These are phyloP conservation scores for Musca domestica DNA, from an alignment of 1,140 invertebrate species.

Conservation along the genomic window DNA sequence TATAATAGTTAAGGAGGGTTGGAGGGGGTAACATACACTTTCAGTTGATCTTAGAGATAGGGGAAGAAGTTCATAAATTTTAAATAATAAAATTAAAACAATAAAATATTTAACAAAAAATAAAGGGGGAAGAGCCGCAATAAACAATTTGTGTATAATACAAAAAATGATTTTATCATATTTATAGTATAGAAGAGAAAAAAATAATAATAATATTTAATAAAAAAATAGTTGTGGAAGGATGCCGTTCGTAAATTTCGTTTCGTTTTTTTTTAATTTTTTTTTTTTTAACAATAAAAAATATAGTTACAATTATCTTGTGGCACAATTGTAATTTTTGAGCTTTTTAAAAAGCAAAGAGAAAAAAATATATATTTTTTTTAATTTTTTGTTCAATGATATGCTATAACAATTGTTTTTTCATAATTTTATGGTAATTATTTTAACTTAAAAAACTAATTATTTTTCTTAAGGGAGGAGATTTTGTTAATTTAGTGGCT, in stretches of 20 bases:
- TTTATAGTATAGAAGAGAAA: not conserved
- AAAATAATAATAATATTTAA: not conserved
- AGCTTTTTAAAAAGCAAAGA: not conserved
- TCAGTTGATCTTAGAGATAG: too few relatives aligned
- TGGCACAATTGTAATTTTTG: not conserved
- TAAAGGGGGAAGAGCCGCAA: not conserved
- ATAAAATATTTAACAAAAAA: slow-evolving; percentile 31
- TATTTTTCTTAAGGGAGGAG: too few relatives aligned
- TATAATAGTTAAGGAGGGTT: too few relatives aligned
- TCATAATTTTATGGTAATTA: not conserved
- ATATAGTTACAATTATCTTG: not conserved
- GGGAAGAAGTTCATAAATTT: too few relatives aligned
- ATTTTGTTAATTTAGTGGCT: slow-evolving; percentile 1
- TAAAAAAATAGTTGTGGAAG: slow-evolving; percentile 9
- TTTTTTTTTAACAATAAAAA: not conserved
- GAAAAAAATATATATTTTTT: slow-evolving; percentile 17
- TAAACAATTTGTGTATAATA: not conserved
- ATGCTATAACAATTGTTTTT: slow-evolving; percentile 30
- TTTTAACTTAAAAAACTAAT: not conserved
- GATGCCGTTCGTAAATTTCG: too few relatives aligned
- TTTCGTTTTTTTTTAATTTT: too few relatives aligned
- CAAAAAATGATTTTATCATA: slow-evolving; percentile 17
- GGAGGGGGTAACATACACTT: too few relatives aligned
- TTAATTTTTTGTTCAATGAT: slow-evolving; percentile 21
- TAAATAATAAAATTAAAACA: not conserved